phyloP scores from a whole-genome alignment of 2,113 vertebrate genomes.

The Scomber scombrus region DNA sequence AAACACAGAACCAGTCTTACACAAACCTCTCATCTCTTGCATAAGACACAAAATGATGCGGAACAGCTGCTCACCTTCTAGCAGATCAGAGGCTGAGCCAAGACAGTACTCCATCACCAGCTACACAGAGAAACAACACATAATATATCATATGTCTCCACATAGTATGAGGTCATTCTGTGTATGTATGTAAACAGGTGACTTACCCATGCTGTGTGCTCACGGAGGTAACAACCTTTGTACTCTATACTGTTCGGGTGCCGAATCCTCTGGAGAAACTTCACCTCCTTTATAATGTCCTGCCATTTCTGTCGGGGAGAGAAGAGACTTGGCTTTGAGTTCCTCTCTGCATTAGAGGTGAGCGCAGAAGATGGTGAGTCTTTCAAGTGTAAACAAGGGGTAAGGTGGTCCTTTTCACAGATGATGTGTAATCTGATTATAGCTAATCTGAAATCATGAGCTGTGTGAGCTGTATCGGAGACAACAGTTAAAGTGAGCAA shows the following conservation, averaged over 20 bases:
- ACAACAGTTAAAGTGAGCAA: constrained; percentile 10
- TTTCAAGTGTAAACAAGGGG: constrained; percentile 16
- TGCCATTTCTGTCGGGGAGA: constrained; percentile 94
- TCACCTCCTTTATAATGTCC: constrained; percentile 99
- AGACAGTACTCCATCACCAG: constrained; percentile 96
- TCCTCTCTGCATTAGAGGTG: background rate
- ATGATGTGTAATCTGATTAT: constrained; percentile 69
- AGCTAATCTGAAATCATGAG: constrained; percentile 64
- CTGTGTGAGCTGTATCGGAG: background rate
- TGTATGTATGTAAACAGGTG: background rate
- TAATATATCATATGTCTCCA: too few relatives aligned
- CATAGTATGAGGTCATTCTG: background rate
- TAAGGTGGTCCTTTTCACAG: constrained; percentile 36
- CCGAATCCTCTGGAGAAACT: constrained; percentile 97
- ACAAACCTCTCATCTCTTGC: background rate
- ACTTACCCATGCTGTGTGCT: constrained; percentile 98
- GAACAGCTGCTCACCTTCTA: constrained; percentile 87
- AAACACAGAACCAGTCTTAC: background rate
- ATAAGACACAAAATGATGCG: background rate
- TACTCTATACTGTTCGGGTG: constrained; percentile 99
- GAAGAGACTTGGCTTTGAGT: background rate
- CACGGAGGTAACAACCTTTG: constrained; percentile 98
- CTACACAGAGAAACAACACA: constrained; percentile 67
- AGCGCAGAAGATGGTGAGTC: background rate
- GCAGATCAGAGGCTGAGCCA: constrained; percentile 93